These are phyloP conservation scores for Gastrophysa polygoni DNA, from an alignment of 2,888 invertebrate species.

Conservation along the genomic window DNA sequence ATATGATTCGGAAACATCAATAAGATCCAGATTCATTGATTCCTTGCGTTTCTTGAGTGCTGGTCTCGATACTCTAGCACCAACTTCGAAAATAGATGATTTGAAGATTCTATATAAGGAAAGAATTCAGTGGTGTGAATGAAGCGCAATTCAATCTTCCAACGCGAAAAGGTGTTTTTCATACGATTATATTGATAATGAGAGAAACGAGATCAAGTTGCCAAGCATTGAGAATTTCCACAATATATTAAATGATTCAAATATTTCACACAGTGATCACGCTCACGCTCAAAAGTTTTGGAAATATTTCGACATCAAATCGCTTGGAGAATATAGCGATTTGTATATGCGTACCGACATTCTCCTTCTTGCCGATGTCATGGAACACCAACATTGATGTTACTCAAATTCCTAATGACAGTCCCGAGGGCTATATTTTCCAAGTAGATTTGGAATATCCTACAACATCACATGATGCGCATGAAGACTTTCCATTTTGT, in stretches of 20 bases:
- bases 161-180: conserved; percentile 7
- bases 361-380: conserved; percentile 43
- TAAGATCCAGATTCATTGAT: conserved; percentile 23
- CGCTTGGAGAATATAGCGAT: conserved; percentile 40
- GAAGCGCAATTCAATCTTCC: conserved; percentile 2
- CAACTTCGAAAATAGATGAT: not conserved
- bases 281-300: conserved; percentile 40
- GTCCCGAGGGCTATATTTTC: no score
- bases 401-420: no score
- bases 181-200: conserved; percentile 6
- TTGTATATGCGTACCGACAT: conserved; percentile 46
- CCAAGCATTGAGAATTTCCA: conserved; percentile 5
- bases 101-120: conserved; percentile 11
- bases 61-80: not conserved
- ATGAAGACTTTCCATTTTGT: no score
- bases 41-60: conserved; percentile 8
- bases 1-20: conserved; percentile 13
- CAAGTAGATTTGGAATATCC: no score
- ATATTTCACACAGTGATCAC: conserved; percentile 33
- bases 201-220: conserved; percentile 8
- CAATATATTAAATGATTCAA: conserved; percentile 1
- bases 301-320: conserved; percentile 39
- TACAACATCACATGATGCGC: no score
- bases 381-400: no score
- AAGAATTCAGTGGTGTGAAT: not conserved